phyloP scores from a whole-genome alignment of 2,888 invertebrate genomes.

The Coenonympha glycerion region DNA sequence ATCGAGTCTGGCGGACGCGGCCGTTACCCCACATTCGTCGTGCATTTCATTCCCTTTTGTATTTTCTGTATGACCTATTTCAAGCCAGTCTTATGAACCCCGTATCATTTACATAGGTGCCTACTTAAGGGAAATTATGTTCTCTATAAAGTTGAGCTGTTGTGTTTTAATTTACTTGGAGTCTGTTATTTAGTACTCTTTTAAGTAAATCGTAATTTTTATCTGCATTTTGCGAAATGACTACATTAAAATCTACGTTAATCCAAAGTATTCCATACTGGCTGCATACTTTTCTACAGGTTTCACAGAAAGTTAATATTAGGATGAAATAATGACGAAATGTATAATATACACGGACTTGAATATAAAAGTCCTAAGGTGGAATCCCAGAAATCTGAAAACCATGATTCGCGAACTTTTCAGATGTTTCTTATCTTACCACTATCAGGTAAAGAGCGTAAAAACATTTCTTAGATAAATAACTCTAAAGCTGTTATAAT shows the following conservation, averaged over 20 bases:
- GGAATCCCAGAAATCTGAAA: neutral
- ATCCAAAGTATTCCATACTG: too few species aligned
- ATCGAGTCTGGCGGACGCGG: slow-evolving; percentile 24
- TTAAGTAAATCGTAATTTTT: neutral
- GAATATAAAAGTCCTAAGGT: too few species aligned
- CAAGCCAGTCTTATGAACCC: slow-evolving; percentile 29
- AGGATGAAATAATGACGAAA: too few species aligned
- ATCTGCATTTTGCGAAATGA: neutral
- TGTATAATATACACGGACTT: too few species aligned
- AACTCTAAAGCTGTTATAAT: too few species aligned
- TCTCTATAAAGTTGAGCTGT: slow-evolving; percentile 16
- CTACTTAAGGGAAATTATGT: slow-evolving; percentile 22
- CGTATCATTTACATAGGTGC: slow-evolving; percentile 24
- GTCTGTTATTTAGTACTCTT: neutral
- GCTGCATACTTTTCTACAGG: too few species aligned
- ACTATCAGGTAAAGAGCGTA: neutral
- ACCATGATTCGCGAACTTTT: neutral
- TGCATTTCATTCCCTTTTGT: slow-evolving; percentile 51
- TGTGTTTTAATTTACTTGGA: neutral
- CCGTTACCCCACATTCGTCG: slow-evolving; percentile 28
- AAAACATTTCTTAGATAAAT: too few species aligned
- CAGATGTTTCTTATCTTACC: neutral
- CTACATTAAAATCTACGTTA: neutral
- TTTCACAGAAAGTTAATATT: too few species aligned
- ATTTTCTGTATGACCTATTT: slow-evolving; percentile 56